Evolutionary conservation across 2,797 vertebrate genomes (phyloP).

Genomic region (Coendou prehensilis): DNA sequence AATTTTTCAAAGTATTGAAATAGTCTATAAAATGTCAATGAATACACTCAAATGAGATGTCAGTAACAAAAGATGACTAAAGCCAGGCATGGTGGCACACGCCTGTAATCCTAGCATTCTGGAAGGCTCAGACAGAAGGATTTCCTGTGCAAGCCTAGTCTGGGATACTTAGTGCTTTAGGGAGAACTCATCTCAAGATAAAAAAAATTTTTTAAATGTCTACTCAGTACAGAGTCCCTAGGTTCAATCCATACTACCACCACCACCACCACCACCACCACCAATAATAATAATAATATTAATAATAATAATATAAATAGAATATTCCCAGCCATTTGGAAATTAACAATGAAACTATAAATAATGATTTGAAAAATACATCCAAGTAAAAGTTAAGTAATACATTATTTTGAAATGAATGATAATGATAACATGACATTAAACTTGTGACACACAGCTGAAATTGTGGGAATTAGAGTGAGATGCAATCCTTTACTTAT

Average conservation of each 20-base stretch:
- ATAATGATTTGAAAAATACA: background rate
- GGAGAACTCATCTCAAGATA: background rate
- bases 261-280: background rate
- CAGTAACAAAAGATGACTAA: background rate
- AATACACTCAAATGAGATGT: background rate
- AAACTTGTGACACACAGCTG: background rate
- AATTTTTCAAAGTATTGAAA: background rate
- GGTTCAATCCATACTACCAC: background rate
- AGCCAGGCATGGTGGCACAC: background rate
- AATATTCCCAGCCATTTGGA: background rate
- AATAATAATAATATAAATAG: background rate
- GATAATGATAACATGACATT: background rate
- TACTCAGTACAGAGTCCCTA: background rate
- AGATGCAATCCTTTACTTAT: background rate
- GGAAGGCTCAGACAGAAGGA: background rate
- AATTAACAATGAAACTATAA: conserved; percentile 3
- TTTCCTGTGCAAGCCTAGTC: background rate
- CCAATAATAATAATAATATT: background rate
- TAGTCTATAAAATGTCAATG: background rate
- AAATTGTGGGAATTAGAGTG: background rate
- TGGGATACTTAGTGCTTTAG: background rate
- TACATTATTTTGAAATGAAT: background rate
- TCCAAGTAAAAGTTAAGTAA: background rate
- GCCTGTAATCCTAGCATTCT: background rate
- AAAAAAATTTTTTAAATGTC: background rate